A percentile compares a stretch with the other conserved stretches of the same genome.
Conservation (phyloP, 2,113 vertebrate species). For the Hippocampus comes region DNA sequence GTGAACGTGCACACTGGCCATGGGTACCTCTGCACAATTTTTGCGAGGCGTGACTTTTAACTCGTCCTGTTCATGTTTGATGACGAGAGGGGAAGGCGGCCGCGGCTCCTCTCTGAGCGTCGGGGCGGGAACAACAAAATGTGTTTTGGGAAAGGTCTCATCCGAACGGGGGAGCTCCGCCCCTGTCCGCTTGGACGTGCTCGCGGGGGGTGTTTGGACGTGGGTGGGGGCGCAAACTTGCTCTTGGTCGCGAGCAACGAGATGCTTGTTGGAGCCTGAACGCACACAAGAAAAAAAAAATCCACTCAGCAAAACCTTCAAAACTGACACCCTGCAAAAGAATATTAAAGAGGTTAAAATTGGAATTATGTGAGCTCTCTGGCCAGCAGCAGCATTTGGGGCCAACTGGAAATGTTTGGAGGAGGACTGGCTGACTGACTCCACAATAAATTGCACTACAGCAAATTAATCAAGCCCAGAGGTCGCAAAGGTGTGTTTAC, state of each 20-base stretch:
- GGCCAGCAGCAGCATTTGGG: no score
- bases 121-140: not conserved
- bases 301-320: not conserved
- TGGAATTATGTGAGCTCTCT: not conserved
- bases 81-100: not conserved
- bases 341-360: no score
- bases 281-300: not conserved
- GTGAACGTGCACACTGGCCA: not conserved
- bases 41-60: constrained; percentile 32
- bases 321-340: not conserved
- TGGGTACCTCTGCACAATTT: constrained; percentile 1
- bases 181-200: not conserved
- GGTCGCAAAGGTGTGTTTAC: not conserved
- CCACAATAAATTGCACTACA: not conserved
- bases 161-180: not conserved
- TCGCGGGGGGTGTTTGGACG: not conserved
- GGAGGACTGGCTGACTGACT: no score
- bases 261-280: constrained; percentile 42
- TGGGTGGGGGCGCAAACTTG: constrained; percentile 23
- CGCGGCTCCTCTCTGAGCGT: not conserved
- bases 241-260: not conserved
- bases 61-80: constrained; percentile 62
- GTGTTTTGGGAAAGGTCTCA: not conserved
- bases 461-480: not conserved
- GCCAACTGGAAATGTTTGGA: not conserved